phyloP scores from a whole-genome alignment of 2,888 invertebrate species.

The Hoplodrina ambigua region DNA sequence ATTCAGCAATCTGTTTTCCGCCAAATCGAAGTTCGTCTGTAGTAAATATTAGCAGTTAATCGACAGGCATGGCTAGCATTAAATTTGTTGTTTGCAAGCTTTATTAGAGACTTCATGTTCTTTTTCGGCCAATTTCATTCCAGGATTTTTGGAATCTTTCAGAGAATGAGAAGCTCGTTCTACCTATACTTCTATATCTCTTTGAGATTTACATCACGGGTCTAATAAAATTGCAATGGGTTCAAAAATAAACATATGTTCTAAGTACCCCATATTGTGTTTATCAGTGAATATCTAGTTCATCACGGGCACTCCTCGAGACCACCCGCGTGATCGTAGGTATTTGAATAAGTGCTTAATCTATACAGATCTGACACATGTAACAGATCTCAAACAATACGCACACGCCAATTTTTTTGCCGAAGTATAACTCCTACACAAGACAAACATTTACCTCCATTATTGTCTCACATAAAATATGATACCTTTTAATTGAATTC shows the following conservation, averaged over 20 bases:
- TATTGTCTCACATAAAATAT: conserved; percentile 54
- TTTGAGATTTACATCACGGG: too few relatives aligned
- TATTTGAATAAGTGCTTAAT: background rate
- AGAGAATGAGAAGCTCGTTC: too few relatives aligned
- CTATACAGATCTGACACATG: background rate
- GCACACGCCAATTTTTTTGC: conserved; percentile 27
- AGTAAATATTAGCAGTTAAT: background rate
- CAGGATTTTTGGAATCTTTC: too few relatives aligned
- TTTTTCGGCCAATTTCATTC: too few relatives aligned
- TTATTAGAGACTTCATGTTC: too few relatives aligned
- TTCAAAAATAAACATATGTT: too few relatives aligned
- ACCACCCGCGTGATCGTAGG: background rate
- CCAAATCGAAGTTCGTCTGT: too few relatives aligned
- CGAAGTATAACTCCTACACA: conserved; percentile 41
- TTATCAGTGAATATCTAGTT: background rate
- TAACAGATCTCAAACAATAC: conserved; percentile 24
- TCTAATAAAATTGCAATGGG: too few relatives aligned
- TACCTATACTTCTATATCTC: too few relatives aligned
- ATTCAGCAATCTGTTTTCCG: too few relatives aligned
- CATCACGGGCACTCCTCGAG: background rate
- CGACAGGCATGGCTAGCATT: background rate
- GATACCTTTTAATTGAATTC: conserved; percentile 61
- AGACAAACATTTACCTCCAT: conserved; percentile 40
- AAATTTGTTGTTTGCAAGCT: background rate
- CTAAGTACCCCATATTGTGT: too few relatives aligned